Percentiles rank a stretch among this genome's conserved stretches.
These are phyloP conservation scores for Atrichornis clamosus DNA, from an alignment of 2,113 vertebrate genomes.

Conservation along the genomic window DNA sequence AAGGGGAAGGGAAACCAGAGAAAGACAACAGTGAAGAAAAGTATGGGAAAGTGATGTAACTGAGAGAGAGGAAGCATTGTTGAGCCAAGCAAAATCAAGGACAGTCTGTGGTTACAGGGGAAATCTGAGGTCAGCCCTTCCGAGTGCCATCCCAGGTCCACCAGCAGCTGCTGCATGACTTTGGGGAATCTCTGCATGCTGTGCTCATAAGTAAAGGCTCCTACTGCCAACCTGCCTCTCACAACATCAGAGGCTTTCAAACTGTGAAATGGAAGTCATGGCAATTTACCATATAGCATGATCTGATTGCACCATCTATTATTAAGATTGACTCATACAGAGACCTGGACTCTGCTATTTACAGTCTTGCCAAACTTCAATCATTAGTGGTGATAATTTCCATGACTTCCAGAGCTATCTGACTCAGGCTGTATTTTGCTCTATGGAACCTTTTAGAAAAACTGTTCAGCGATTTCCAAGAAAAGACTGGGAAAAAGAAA, in stretches of 20 bases:
- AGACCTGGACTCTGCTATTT: not conserved
- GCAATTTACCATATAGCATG: not conserved
- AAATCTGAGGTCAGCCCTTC: not conserved
- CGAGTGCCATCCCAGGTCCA: not conserved
- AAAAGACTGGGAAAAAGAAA: not conserved
- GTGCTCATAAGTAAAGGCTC: not conserved
- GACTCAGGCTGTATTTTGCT: conserved; percentile 21
- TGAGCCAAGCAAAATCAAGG: not conserved
- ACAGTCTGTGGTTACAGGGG: not conserved
- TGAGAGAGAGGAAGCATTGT: not conserved
- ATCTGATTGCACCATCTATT: not conserved
- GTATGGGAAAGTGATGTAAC: not conserved
- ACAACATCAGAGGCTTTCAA: not conserved
- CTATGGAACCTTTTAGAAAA: conserved; percentile 11
- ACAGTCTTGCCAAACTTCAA: not conserved
- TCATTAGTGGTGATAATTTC: not conserved
- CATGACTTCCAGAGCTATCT: conserved; percentile 15
- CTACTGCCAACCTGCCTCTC: not conserved
- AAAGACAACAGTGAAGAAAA: not conserved
- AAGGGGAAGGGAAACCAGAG: not conserved
- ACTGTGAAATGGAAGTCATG: not conserved
- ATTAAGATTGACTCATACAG: not conserved
- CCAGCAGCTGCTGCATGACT: not conserved
- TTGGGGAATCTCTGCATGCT: not conserved
- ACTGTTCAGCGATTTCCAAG: conserved; percentile 23